Base-by-base conservation (phyloP, 2,888 invertebrate species). In the Ariolimax columbianus region DNA sequence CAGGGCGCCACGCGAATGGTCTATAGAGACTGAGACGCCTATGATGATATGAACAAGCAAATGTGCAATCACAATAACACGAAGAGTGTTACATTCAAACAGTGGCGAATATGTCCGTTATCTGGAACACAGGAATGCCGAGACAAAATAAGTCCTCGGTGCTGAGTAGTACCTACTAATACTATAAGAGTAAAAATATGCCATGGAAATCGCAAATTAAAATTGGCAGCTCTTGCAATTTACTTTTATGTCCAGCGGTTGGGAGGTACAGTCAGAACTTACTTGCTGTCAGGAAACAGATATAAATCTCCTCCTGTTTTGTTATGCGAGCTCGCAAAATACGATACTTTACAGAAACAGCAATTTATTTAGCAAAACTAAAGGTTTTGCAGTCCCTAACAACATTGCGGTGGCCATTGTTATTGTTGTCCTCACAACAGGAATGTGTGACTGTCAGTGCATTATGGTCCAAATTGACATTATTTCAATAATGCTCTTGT, bases 381-480 rank as follows among this genome's bases (percentile, higher is more conserved):
- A 55, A 30, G 23, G 51, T 51, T 38, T 66, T 23, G 43, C 26
- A 38, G 72, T 84, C 84, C 84, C 78, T 84, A 68, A 84, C 84
- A 79, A 84, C 84, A 78, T 73, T 40, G 47, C 33, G 79, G 84
- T 79, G 73, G 84, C 84, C 84, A 84, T 84, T 79, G 72, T 84
- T 84, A 84, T 84, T 70, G 70, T 84, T 84, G 86, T 86, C 88
- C 87, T 88, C 88, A 82, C 87, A 82, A 88, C 88, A 86, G 87
- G 86, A 88, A 87, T 86, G 82, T 55, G 2, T 55, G 55, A 55
- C 17, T n/a, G n/a, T 80, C n/a, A 40, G 36, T 86, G 83, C 73
- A 82, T 83, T 33, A 66, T 51, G 77, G 83, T 77, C 47, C 66
- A 38, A 70, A 70, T 38, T 70, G 38, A 26, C 2, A 70, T 70